Base-by-base conservation (phyloP, 2,888 invertebrate species). In the Malthinus seriepunctatus region DNA sequence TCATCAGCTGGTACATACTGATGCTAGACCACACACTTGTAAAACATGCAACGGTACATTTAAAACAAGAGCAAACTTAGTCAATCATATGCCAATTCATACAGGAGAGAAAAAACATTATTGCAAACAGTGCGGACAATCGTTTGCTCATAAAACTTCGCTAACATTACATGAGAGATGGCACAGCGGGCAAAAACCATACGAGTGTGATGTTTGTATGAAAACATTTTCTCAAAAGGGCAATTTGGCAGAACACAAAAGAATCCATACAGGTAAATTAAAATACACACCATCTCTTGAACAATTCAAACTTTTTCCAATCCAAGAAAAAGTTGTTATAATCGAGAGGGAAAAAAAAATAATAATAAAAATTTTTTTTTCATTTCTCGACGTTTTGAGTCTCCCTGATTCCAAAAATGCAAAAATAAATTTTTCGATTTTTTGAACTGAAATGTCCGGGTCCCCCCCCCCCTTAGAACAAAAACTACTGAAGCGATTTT, bases 1-100 rank as follows among this genome's bases (percentile, higher is more conserved):
- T 63, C 90, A 97, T 83, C 86, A 94, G 81, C 73, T 90, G 66
- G 86, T 93, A 65, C 88, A 97, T 84, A 85, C 89, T 66, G 83
- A 88, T 49, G 83, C 83, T 34, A 79, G 90, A 34, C 87, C 86
- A 0, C 87, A 82, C 69, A 73, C 78, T 45, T 90, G 90, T 75
- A 82, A 83, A 73, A 80, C 84, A 11, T 83, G 85, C 60, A 73
- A 74, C 5, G 82, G 86, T 0, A 82, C 83, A 39, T 90, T 90
- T 75, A 89, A 90, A 74, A 88, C 89, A 0, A 86, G 87, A 62
- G 85, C 88, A 3, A 89, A 89, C 73, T 76, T 91, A 33, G 71
- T 87, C 45, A 89, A 89, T 76, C 92, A 92, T 73, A 84, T 86
- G 70, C 81, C 86, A 7, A 84, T 87, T 0, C 91, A 91, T 72